Evolutionary conservation across 2,113 vertebrate species (phyloP).

Genomic region (Chloropsis hardwickii): DNA sequence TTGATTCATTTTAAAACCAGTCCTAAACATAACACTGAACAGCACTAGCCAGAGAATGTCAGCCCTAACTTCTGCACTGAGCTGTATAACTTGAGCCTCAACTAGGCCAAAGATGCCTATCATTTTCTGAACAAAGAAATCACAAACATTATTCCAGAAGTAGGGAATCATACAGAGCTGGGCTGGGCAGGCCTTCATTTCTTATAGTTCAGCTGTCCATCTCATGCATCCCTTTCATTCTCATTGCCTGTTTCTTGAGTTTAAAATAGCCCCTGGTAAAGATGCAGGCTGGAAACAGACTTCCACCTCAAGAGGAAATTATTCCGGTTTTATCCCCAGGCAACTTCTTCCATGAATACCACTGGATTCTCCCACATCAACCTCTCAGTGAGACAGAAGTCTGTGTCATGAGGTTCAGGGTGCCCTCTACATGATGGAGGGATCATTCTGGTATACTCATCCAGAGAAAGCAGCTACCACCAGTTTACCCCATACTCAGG

Average conservation of each 20-base stretch:
- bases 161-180: background rate
- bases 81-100: background rate
- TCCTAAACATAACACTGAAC: background rate
- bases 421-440: background rate
- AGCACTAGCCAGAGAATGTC: background rate
- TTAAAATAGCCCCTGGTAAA: background rate
- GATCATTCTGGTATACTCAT: background rate
- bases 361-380: background rate
- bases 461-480: background rate
- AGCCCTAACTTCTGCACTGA: background rate
- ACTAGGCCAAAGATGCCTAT: background rate
- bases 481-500: background rate
- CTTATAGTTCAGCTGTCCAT: background rate
- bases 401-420: background rate
- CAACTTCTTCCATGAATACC: background rate
- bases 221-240: background rate
- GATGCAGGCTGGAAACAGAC: background rate
- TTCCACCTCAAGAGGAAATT: background rate
- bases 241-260: background rate
- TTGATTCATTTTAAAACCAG: background rate
- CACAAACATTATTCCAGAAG: background rate
- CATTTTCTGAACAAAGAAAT: background rate
- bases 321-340: background rate
- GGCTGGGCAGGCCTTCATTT: background rate
- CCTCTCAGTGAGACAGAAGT: background rate